Evolutionary conservation across 1,140 invertebrate genomes (phyloP).

Genomic region (Drosophila paulistorum): DNA sequence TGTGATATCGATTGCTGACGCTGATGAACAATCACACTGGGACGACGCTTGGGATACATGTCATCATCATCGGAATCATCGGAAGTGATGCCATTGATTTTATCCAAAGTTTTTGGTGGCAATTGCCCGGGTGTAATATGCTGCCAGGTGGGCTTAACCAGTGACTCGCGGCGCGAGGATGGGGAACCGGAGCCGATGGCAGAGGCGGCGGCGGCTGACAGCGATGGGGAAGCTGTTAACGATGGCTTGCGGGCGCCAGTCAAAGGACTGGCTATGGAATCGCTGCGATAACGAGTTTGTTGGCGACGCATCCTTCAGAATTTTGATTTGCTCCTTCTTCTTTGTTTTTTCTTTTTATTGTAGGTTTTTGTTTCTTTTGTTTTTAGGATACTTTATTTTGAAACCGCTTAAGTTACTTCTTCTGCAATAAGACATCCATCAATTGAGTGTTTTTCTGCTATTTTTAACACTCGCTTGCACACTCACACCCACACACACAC

Average conservation of each 20-base stretch:
- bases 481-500: constrained; percentile 28
- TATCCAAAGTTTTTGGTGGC: constrained; percentile 75
- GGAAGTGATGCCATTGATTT: constrained; percentile 74
- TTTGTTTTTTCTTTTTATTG: not conserved
- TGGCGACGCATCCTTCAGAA: constrained; percentile 60
- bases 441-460: constrained; percentile 52
- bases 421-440: constrained; percentile 12
- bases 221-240: constrained; percentile 35
- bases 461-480: constrained; percentile 55
- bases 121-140: constrained; percentile 79
- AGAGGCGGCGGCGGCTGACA: constrained; percentile 40
- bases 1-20: constrained; percentile 71
- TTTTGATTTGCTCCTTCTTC: not conserved
- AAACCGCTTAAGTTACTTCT: constrained; percentile 45
- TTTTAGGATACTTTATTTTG: constrained; percentile 21
- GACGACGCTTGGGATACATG: constrained; percentile 71
- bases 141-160: constrained; percentile 82
- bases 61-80: constrained; percentile 78
- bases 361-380: not conserved
- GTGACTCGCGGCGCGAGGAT: constrained; percentile 66
- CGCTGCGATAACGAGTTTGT: constrained; percentile 72
- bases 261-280: constrained; percentile 65
- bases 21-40: constrained; percentile 76
- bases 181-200: constrained; percentile 48
- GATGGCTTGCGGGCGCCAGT: constrained; percentile 51